These are phyloP conservation scores for Shinisaurus crocodilurus DNA, from an alignment of 2,113 vertebrate species.

Conservation along the genomic window DNA sequence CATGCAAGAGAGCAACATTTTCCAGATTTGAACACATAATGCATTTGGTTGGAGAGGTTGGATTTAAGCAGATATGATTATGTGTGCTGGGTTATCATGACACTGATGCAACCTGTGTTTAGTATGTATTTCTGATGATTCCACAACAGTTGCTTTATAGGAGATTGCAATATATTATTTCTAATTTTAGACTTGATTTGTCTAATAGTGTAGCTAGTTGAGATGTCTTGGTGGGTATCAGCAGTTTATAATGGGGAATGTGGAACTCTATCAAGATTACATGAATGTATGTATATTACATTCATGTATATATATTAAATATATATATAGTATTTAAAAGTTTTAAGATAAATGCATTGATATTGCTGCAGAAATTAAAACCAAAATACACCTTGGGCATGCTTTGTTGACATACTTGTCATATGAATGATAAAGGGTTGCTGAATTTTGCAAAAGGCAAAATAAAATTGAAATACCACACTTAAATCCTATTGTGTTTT, in stretches of 20 bases:
- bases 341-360: constrained; percentile 41
- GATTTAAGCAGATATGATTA: background rate
- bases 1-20: background rate
- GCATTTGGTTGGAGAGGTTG: too few relatives aligned
- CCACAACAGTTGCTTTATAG: constrained; percentile 9
- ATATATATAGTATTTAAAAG: background rate
- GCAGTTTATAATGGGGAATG: background rate
- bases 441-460: constrained; percentile 16
- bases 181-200: background rate
- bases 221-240: background rate
- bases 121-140: background rate
- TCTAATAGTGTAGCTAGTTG: background rate
- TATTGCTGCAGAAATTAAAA: constrained; percentile 33
- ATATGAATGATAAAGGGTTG: background rate
- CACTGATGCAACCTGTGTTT: too few relatives aligned
- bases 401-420: constrained; percentile 3
- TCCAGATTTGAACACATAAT: background rate
- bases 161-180: background rate
- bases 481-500: background rate
- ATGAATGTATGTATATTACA: too few relatives aligned
- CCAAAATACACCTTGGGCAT: background rate
- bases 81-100: background rate
- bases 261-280: background rate
- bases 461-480: background rate
- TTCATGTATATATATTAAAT: too few relatives aligned